Percentiles rank a stretch among this genome's conserved stretches.
Conservation (phyloP, 2,113 vertebrate genomes). For the Oryctolagus cuniculus region DNA sequence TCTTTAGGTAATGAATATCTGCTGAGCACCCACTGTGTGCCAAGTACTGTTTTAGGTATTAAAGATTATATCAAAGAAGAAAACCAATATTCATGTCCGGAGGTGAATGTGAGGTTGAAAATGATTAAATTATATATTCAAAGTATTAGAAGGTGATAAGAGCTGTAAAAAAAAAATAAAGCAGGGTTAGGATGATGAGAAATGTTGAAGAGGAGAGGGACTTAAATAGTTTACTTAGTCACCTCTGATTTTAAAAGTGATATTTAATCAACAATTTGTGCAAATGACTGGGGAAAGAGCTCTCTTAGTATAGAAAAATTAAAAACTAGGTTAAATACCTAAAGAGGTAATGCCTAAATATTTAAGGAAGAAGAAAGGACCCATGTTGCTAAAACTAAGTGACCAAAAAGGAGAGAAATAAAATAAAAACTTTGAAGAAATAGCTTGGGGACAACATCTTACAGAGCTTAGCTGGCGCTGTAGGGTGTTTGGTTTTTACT, state of each 20-base stretch:
- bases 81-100: background rate
- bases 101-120: background rate
- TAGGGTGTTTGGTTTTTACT: background rate
- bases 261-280: background rate
- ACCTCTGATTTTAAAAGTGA: background rate
- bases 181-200: background rate
- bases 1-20: background rate
- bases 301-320: background rate
- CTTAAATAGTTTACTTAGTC: background rate
- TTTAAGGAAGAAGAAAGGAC: background rate
- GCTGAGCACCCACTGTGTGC: background rate
- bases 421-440: background rate
- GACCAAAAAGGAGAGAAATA: background rate
- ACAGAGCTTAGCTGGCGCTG: background rate
- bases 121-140: background rate
- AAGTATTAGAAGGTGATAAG: background rate
- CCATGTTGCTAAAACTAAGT: background rate
- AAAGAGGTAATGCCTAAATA: background rate
- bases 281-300: background rate
- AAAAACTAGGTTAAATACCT: background rate
- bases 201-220: background rate
- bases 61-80: background rate
- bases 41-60: background rate
- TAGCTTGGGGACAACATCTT: background rate
- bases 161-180: constrained; percentile 18